Conservation (phyloP, 2,113 vertebrate species). For the Otolemur garnettii region DNA sequence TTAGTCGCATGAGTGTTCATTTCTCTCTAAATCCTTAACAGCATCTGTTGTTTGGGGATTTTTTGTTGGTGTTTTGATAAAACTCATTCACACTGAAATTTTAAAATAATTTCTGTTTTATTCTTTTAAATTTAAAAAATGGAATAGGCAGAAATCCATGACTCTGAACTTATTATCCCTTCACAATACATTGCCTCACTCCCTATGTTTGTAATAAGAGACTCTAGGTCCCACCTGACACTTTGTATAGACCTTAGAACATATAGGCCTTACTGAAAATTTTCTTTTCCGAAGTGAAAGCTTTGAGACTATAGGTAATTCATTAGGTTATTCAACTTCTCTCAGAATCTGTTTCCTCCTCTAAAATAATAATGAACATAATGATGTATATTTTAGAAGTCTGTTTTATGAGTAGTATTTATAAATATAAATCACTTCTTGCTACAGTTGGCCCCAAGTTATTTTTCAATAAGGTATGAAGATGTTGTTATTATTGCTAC, state of each 20-base stretch:
- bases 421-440: neutral
- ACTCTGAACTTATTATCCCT: neutral
- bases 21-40: no score
- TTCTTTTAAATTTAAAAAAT: no score
- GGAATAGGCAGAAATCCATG: neutral
- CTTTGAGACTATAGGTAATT: neutral
- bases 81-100: no score
- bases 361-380: neutral
- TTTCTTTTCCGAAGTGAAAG: neutral
- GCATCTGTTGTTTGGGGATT: no score
- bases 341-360: neutral
- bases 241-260: neutral
- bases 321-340: neutral
- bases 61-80: no score
- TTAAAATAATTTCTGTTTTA: no score
- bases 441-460: neutral
- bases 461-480: neutral
- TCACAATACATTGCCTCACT: neutral
- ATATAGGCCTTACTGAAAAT: neutral
- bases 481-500: neutral
- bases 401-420: neutral
- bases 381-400: neutral
- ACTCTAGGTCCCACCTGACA: no score
- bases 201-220: neutral
- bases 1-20: no score